Conservation (phyloP, 2,888 invertebrate species). For the Tenthredo distinguenda region DNA sequence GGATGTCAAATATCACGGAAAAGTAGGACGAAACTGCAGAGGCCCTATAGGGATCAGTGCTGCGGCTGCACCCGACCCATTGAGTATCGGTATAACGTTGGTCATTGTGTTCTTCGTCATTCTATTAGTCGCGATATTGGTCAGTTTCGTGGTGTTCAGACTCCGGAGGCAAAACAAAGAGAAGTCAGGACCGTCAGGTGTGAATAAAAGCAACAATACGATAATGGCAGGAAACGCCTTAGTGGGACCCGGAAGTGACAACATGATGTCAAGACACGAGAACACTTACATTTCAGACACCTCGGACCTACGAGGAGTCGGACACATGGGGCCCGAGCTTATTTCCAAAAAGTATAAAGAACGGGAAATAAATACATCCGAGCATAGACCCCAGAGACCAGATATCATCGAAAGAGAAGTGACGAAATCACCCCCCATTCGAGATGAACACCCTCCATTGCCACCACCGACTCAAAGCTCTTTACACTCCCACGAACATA, state of each 20-base stretch:
- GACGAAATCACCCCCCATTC: constrained; percentile 89
- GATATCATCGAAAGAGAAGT: constrained; percentile 96
- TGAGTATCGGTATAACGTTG: constrained; percentile 95
- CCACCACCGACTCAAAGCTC: constrained; percentile 87
- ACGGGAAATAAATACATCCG: constrained; percentile 86
- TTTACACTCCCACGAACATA: constrained; percentile 87
- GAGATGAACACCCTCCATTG: constrained; percentile 90
- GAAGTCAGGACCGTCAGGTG: constrained; percentile 87
- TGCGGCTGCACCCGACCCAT: constrained; percentile 88
- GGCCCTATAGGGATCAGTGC: constrained; percentile 88
- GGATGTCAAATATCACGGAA: constrained; percentile 86
- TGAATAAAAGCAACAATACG: constrained; percentile 89
- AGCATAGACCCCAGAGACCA: constrained; percentile 91
- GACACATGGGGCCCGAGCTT: constrained; percentile 91
- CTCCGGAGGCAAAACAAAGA: constrained; percentile 93
- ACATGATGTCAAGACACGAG: constrained; percentile 84
- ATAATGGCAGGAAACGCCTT: constrained; percentile 86
- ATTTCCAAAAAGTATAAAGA: constrained; percentile 94
- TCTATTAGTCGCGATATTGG: constrained; percentile 91
- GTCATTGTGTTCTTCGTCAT: constrained; percentile 97
- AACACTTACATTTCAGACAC: constrained; percentile 84
- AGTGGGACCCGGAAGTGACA: constrained; percentile 85
- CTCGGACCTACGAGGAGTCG: constrained; percentile 86
- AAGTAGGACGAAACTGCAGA: constrained; percentile 87
- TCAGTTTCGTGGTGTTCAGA: constrained; percentile 95